Conservation (phyloP, 1,140 invertebrate genomes). For the Eumaeus atala region DNA sequence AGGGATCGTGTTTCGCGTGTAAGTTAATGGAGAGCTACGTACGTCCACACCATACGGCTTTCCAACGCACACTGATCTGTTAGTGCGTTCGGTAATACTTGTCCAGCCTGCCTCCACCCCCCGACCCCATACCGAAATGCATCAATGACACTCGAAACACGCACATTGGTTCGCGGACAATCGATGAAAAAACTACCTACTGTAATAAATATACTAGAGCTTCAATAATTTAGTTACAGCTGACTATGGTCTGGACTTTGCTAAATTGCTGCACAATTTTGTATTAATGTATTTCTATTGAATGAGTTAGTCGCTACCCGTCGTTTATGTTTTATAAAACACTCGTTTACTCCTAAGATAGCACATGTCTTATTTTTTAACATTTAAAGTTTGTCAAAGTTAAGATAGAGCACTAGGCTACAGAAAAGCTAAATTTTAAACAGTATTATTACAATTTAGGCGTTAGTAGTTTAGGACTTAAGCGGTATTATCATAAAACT, state of each 20-base stretch:
- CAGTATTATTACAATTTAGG: too few species aligned
- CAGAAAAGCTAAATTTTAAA: too few species aligned
- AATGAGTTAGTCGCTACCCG: too few species aligned
- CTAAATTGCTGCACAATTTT: too few species aligned
- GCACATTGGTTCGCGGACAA: slow-evolving; percentile 61
- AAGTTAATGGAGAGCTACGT: slow-evolving; percentile 42
- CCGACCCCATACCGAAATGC: slow-evolving; percentile 63
- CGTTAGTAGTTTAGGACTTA: too few species aligned
- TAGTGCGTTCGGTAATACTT: slow-evolving; percentile 49
- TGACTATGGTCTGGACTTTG: background rate
- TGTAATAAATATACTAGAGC: slow-evolving; percentile 29
- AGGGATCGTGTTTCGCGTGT: slow-evolving; percentile 57
- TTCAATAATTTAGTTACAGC: slow-evolving; percentile 13
- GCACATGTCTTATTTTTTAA: too few species aligned
- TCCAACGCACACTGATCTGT: slow-evolving; percentile 51
- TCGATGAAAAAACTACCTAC: slow-evolving; percentile 51
- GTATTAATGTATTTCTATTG: too few species aligned
- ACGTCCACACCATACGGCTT: slow-evolving; percentile 37
- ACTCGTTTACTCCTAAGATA: too few species aligned
- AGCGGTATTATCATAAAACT: too few species aligned
- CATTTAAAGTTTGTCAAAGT: too few species aligned
- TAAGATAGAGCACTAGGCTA: too few species aligned
- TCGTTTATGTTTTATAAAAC: too few species aligned
- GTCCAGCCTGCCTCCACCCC: slow-evolving; percentile 58
- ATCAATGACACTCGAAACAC: slow-evolving; percentile 70